Conservation (phyloP, 2,113 vertebrate genomes). For the Tupaia tana region DNA sequence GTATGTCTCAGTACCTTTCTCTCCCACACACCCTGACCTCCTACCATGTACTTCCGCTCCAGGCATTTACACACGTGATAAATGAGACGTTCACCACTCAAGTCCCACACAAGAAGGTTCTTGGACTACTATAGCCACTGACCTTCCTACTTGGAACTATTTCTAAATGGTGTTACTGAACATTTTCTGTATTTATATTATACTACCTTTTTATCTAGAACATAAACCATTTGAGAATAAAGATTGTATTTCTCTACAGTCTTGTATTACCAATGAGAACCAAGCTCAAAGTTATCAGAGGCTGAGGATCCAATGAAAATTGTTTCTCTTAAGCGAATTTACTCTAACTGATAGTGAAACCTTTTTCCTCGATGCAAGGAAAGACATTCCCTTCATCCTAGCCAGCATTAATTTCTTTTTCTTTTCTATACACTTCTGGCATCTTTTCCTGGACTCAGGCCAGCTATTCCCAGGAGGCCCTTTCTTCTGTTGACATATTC, state of each 20-base stretch:
- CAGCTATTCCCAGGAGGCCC: neutral
- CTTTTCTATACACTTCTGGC: neutral
- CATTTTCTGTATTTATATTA: slow-evolving; percentile 2
- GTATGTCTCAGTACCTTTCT: neutral
- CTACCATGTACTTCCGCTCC: no score
- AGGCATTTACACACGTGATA: neutral
- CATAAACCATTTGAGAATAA: slow-evolving; percentile 1
- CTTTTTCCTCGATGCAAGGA: neutral
- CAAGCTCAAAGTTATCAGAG: slow-evolving; percentile 17
- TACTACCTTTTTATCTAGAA: neutral
- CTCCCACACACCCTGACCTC: neutral
- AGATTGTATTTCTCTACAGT: neutral
- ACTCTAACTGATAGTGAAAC: neutral
- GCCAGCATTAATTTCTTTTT: neutral
- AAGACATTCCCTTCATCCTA: neutral
- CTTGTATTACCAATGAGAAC: neutral
- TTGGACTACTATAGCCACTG: neutral
- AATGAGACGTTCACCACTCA: neutral
- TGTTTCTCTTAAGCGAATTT: slow-evolving; percentile 3
- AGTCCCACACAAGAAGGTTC: neutral
- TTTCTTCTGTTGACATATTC: neutral
- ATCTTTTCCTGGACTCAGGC: neutral
- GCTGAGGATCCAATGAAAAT: neutral
- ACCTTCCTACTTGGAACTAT: slow-evolving; percentile 3
- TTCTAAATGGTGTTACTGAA: neutral